Percentiles rank a stretch among this genome's conserved stretches.
phyloP scores from a whole-genome alignment of 1,140 invertebrate species.

The Plectrocnemia conspersa region DNA sequence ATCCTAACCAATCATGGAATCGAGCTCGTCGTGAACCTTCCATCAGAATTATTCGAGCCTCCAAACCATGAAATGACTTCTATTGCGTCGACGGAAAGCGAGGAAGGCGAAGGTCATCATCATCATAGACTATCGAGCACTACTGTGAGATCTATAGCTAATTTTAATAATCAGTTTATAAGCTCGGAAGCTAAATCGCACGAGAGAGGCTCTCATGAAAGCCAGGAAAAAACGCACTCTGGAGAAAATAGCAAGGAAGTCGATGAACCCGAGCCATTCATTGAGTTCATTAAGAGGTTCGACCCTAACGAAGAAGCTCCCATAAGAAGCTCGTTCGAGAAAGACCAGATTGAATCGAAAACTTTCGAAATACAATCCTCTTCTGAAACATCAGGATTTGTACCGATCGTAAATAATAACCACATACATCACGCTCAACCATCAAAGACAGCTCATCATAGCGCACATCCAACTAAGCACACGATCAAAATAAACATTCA shows the following conservation, averaged over 20 bases:
- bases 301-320: conserved; percentile 39
- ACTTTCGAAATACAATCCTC: conserved; percentile 34
- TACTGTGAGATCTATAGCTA: conserved; percentile 31
- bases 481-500: conserved; percentile 39
- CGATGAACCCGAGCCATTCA: conserved; percentile 40
- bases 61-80: too few species aligned
- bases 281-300: conserved; percentile 48
- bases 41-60: conserved; percentile 29
- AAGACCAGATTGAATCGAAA: too few species aligned
- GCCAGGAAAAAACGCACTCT: too few species aligned
- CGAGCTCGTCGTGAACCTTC: conserved; percentile 5
- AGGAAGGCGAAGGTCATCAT: background rate
- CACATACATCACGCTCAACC: conserved; percentile 7
- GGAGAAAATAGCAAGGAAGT: too few species aligned
- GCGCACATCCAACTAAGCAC: conserved; percentile 38
- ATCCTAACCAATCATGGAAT: background rate
- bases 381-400: conserved; percentile 31
- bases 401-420: conserved; percentile 18
- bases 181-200: background rate
- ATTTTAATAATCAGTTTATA: conserved; percentile 31
- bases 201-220: too few species aligned
- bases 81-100: background rate
- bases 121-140: conserved; percentile 22
- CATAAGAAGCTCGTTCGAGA: background rate
- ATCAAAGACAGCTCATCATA: conserved; percentile 15